Evolutionary conservation across 2,113 vertebrate species (phyloP).

Genomic region (Leiothrix lutea): DNA sequence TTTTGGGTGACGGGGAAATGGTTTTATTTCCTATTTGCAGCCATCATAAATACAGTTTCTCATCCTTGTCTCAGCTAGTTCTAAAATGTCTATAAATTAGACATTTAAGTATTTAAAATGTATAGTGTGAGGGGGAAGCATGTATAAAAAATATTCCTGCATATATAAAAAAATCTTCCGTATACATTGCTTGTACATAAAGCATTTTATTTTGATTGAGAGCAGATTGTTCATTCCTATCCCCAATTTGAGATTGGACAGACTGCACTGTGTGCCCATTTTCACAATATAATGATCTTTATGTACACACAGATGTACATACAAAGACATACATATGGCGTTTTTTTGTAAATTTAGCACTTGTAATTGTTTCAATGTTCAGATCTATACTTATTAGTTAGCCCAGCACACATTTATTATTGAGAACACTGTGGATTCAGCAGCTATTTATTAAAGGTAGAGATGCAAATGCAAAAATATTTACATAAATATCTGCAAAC

Average conservation of each 20-base stretch:
- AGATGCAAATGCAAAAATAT: conserved; percentile 25
- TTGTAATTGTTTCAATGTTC: not conserved
- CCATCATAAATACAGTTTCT: not conserved
- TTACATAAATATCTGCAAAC: conserved; percentile 31
- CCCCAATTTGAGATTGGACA: not conserved
- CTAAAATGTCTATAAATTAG: not conserved
- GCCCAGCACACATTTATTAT: not conserved
- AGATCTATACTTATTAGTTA: not conserved
- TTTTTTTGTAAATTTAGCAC: conserved; percentile 9
- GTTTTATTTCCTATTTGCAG: not conserved
- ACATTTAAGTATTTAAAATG: not conserved
- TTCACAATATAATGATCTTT: conserved; percentile 19
- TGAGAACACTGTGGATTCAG: not conserved
- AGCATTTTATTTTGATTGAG: conserved; percentile 42
- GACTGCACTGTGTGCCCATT: not conserved
- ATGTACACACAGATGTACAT: conserved; percentile 33
- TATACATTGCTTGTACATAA: conserved; percentile 12
- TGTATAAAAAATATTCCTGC: not conserved
- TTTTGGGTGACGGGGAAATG: not conserved
- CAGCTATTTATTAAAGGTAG: not conserved
- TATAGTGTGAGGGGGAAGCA: rapidly evolving
- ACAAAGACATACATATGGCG: not conserved
- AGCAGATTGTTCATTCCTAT: conserved; percentile 18
- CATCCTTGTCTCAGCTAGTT: not conserved
- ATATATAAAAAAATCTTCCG: not conserved